Conservation (phyloP, 2,797 vertebrate species). For the Oceanodroma leucorhoa region DNA sequence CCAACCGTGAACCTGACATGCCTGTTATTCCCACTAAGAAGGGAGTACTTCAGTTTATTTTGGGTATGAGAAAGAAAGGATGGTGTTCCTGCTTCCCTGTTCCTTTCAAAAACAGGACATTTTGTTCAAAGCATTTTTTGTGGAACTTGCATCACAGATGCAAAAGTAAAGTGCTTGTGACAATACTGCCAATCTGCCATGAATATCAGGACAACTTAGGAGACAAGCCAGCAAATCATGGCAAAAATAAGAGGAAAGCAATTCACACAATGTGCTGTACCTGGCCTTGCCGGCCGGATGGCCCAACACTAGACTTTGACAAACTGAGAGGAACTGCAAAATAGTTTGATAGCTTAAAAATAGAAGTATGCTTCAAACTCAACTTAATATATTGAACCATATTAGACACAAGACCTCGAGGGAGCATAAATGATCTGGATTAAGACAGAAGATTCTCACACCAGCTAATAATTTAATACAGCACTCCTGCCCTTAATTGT, state of each 20-base stretch:
- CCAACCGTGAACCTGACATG: neutral
- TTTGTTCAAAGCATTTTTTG: neutral
- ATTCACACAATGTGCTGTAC: neutral
- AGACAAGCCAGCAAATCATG: neutral
- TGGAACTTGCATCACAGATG: neutral
- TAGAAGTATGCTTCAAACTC: neutral
- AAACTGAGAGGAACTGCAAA: neutral
- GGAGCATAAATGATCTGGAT: neutral
- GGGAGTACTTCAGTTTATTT: neutral
- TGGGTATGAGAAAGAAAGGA: neutral
- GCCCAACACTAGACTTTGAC: neutral
- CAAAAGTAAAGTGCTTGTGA: neutral
- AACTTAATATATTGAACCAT: neutral
- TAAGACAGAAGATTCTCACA: neutral
- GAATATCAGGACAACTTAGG: neutral
- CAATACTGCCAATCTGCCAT: neutral
- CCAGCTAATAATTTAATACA: neutral
- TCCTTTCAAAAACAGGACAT: neutral
- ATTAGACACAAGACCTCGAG: neutral
- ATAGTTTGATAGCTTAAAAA: neutral
- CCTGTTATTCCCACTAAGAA: neutral
- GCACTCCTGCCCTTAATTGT: neutral
- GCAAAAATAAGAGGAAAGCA: neutral
- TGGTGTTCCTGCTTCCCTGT: neutral
- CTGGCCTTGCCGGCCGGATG: fast-evolving